phyloP scores from a whole-genome alignment of 2,113 vertebrate genomes.

The Tamias sibiricus region DNA sequence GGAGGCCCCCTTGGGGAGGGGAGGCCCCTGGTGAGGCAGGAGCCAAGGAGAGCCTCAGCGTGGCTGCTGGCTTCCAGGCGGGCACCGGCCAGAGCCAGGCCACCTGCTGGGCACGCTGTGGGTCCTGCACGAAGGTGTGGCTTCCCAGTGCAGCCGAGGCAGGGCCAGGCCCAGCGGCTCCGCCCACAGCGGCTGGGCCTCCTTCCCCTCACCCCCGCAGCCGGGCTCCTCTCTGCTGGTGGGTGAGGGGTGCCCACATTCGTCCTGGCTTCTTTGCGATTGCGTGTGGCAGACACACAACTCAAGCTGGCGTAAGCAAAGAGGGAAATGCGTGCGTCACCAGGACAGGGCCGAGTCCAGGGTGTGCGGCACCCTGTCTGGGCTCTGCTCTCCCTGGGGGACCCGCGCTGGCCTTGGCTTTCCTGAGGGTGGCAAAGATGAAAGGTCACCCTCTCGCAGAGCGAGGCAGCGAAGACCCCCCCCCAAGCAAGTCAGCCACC shows the following conservation, averaged over 20 bases:
- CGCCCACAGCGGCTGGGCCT: fast-evolving
- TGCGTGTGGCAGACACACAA: not conserved
- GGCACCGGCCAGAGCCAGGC: not conserved
- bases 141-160: no score
- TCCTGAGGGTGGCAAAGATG: not conserved
- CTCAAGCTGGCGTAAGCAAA: not conserved
- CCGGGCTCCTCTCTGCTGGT: not conserved
- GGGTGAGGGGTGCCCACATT: fast-evolving
- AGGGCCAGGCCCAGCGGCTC: fast-evolving
- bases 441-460: fast-evolving
- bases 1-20: not conserved
- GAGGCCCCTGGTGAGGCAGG: no score
- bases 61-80: no score
- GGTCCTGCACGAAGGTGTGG: no score
- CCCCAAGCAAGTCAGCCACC: fast-evolving
- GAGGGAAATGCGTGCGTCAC: not conserved
- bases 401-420: fast-evolving
- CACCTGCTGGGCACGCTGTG: no score
- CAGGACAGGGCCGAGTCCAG: not conserved
- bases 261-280: not conserved
- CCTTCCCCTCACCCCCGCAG: no score
- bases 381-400: not conserved
- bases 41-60: no score
- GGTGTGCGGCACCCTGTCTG: not conserved
- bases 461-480: not conserved